These are phyloP conservation scores for Nycticebus coucang DNA, from an alignment of 2,113 vertebrate species.

Conservation along the genomic window DNA sequence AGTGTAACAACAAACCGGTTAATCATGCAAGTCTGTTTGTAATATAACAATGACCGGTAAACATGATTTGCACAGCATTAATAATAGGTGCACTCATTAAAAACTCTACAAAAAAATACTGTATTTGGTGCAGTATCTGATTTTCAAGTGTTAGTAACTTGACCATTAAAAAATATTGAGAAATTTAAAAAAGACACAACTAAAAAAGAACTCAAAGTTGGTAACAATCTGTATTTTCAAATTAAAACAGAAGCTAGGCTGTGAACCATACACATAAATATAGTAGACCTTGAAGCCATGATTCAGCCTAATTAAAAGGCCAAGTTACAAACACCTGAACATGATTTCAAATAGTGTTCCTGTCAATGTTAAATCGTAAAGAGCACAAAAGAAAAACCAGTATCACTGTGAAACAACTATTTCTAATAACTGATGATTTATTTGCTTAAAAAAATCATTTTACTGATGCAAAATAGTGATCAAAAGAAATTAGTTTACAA, in stretches of 20 bases:
- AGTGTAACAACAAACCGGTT: slow-evolving; percentile 83
- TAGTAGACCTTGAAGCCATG: slow-evolving; percentile 48
- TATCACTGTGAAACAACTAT: slow-evolving; percentile 85
- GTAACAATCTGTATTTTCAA: slow-evolving; percentile 65
- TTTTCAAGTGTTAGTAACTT: slow-evolving; percentile 83
- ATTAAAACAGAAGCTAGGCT: slow-evolving; percentile 71
- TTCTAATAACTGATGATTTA: slow-evolving; percentile 86
- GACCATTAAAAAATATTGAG: slow-evolving; percentile 75
- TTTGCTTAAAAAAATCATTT: slow-evolving; percentile 84
- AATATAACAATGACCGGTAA: slow-evolving; percentile 84
- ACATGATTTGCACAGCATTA: slow-evolving; percentile 80
- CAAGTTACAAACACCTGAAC: slow-evolving; percentile 83
- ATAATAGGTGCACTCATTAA: slow-evolving; percentile 80
- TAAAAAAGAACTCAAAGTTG: slow-evolving; percentile 80
- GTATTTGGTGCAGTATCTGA: slow-evolving; percentile 85
- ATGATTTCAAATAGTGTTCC: slow-evolving; percentile 77
- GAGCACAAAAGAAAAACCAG: slow-evolving; percentile 82
- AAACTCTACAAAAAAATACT: slow-evolving; percentile 83
- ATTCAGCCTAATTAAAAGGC: slow-evolving; percentile 68
- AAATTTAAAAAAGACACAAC: slow-evolving; percentile 79
- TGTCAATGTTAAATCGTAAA: slow-evolving; percentile 80
- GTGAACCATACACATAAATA: slow-evolving; percentile 10
- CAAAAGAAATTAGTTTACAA: slow-evolving; percentile 86
- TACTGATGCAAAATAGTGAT: slow-evolving; percentile 84
- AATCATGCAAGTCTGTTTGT: slow-evolving; percentile 86